Percentiles rank a stretch among this genome's conserved stretches.
These are phyloP conservation scores for Diorhabda carinulata DNA, from an alignment of 1,140 invertebrate genomes.

Conservation along the genomic window DNA sequence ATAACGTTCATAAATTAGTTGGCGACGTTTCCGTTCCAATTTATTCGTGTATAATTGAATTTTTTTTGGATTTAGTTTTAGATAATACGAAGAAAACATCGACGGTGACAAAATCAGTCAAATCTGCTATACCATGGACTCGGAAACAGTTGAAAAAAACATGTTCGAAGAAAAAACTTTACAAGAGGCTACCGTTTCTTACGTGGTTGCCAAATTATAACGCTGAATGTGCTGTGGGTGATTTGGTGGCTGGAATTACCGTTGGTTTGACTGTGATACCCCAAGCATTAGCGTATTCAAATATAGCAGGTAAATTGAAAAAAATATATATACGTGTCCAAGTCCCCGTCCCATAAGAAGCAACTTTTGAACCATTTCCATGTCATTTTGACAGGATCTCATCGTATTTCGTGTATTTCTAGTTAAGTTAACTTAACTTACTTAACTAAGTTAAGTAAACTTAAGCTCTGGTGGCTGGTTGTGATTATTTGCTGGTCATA, in stretches of 20 bases:
- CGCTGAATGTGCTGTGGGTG: slow-evolving; percentile 60
- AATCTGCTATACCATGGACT: slow-evolving; percentile 33
- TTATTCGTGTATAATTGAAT: background rate
- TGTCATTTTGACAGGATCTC: too few species aligned
- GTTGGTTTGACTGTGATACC: slow-evolving; percentile 83
- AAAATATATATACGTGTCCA: background rate
- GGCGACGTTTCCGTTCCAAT: background rate
- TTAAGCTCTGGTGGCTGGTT: too few species aligned
- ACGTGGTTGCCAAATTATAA: slow-evolving; percentile 72
- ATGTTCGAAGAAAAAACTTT: slow-evolving; percentile 63
- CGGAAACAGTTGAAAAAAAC: slow-evolving; percentile 41
- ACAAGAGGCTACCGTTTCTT: slow-evolving; percentile 67
- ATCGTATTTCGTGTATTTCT: too few species aligned
- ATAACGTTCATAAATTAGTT: too few species aligned
- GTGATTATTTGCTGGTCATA: too few species aligned
- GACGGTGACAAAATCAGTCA: slow-evolving; percentile 22
- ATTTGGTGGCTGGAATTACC: slow-evolving; percentile 79
- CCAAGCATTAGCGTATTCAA: slow-evolving; percentile 78
- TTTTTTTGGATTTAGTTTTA: slow-evolving; percentile 21
- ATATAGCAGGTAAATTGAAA: slow-evolving; percentile 62
- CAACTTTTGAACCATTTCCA: background rate
- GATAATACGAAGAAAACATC: slow-evolving; percentile 29
- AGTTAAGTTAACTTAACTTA: too few species aligned
- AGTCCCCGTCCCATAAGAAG: slow-evolving; percentile 3
- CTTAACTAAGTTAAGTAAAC: too few species aligned